These are phyloP conservation scores for Amblyraja radiata DNA, from an alignment of 2,797 vertebrate genomes.

Conservation along the genomic window DNA sequence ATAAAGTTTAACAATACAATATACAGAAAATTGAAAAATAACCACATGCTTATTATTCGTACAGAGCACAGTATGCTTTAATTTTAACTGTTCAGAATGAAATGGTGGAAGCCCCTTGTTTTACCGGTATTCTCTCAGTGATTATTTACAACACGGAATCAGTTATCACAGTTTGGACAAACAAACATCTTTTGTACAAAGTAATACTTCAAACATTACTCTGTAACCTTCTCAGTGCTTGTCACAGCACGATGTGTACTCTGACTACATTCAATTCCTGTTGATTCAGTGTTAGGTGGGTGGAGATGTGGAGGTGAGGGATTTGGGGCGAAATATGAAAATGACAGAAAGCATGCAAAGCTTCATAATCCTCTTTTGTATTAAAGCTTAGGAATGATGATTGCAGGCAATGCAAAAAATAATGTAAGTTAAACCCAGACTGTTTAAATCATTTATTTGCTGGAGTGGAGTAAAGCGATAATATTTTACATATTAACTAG, in stretches of 20 bases:
- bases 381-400: constrained; percentile 33
- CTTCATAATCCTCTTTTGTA: constrained; percentile 31
- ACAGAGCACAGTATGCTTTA: background rate
- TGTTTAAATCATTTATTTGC: constrained; percentile 29
- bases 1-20: background rate
- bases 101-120: background rate
- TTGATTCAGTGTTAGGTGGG: constrained; percentile 10
- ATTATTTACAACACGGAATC: background rate
- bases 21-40: background rate
- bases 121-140: background rate
- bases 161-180: constrained; percentile 21
- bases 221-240: background rate
- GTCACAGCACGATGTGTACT: background rate
- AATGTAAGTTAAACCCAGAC: constrained; percentile 33
- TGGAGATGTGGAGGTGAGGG: too few relatives aligned
- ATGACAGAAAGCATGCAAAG: constrained; percentile 26
- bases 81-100: background rate
- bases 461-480: background rate
- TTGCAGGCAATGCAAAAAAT: constrained; percentile 30
- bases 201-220: background rate
- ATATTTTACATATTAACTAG: background rate
- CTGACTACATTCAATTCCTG: constrained; percentile 2
- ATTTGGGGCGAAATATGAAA: constrained; percentile 15
- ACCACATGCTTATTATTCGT: background rate
- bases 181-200: background rate